A percentile compares a stretch with the other conserved stretches of the same genome.
Evolutionary conservation across 2,113 vertebrate genomes (phyloP).

Genomic region (Dascyllus trimaculatus): DNA sequence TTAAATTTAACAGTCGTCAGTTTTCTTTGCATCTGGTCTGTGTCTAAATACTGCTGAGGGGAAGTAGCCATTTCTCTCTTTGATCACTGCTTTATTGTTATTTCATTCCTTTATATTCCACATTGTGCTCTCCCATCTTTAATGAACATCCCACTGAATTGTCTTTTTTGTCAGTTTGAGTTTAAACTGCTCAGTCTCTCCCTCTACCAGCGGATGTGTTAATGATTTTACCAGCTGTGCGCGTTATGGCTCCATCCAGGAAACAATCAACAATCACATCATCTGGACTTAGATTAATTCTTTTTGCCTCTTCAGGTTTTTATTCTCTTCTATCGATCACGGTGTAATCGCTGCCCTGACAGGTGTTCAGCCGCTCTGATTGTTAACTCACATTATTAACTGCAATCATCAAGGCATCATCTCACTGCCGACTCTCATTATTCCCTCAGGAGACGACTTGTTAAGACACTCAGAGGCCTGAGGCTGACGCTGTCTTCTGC

Average conservation of each 20-base stretch:
- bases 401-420: constrained; percentile 30
- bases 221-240: constrained; percentile 67
- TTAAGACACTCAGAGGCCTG: too few species aligned
- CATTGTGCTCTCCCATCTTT: constrained; percentile 46
- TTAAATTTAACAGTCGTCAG: too few species aligned
- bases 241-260: constrained; percentile 40
- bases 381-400: constrained; percentile 39
- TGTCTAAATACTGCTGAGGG: constrained; percentile 6
- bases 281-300: constrained; percentile 13
- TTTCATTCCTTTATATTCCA: constrained; percentile 40
- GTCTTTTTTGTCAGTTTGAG: constrained; percentile 39
- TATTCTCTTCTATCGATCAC: constrained; percentile 31
- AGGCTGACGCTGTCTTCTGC: too few species aligned
- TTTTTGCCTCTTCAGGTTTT: constrained; percentile 23
- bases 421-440: constrained; percentile 1
- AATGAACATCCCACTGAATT: constrained; percentile 54
- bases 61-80: constrained; percentile 15
- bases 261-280: constrained; percentile 51
- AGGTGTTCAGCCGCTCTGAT: constrained; percentile 24
- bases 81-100: constrained; percentile 39
- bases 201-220: constrained; percentile 42
- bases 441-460: not conserved
- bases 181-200: constrained; percentile 7
- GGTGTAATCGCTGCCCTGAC: constrained; percentile 15
- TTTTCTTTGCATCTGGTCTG: constrained; percentile 8